phyloP scores from a whole-genome alignment of 2,113 vertebrate species.

The Heterotilapia buettikoferi region DNA sequence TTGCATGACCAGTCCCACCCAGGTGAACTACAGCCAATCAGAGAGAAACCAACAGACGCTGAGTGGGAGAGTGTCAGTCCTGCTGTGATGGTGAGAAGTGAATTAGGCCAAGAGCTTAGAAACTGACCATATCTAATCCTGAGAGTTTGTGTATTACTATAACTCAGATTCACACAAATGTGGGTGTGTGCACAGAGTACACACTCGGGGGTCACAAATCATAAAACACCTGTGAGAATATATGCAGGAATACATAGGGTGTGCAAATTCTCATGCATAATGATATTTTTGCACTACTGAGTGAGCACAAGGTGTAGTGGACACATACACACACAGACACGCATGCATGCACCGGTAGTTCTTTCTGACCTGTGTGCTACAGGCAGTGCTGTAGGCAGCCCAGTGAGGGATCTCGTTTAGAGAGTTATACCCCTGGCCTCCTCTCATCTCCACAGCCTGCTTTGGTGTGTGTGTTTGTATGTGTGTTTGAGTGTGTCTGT shows the following conservation, averaged over 20 bases:
- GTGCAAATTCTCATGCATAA: conserved; percentile 38
- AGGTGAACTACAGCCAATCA: conserved; percentile 80
- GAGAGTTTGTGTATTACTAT: not conserved
- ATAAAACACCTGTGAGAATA: conserved; percentile 46
- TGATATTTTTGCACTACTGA: conserved; percentile 20
- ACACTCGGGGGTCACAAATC: not conserved
- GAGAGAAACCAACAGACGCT: conserved; percentile 77
- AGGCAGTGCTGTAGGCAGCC: conserved; percentile 58
- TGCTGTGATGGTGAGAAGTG: conserved; percentile 81
- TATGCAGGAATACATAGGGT: not conserved
- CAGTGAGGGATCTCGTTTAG: conserved; percentile 34
- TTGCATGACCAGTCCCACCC: conserved; percentile 76
- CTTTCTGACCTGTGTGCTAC: conserved; percentile 39
- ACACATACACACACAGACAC: not conserved
- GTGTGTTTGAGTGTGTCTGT: conserved; percentile 7
- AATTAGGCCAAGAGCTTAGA: not conserved
- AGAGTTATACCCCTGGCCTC: conserved; percentile 29
- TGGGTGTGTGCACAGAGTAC: not conserved
- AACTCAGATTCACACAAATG: conserved; percentile 11
- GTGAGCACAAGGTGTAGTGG: not conserved
- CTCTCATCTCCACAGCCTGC: conserved; percentile 32
- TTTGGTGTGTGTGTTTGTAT: conserved; percentile 10
- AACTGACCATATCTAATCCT: conserved; percentile 5
- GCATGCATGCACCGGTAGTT: not conserved
- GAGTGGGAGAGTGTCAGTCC: conserved; percentile 85